phyloP scores from a whole-genome alignment of 2,113 vertebrate species.

The Anguilla japonica region DNA sequence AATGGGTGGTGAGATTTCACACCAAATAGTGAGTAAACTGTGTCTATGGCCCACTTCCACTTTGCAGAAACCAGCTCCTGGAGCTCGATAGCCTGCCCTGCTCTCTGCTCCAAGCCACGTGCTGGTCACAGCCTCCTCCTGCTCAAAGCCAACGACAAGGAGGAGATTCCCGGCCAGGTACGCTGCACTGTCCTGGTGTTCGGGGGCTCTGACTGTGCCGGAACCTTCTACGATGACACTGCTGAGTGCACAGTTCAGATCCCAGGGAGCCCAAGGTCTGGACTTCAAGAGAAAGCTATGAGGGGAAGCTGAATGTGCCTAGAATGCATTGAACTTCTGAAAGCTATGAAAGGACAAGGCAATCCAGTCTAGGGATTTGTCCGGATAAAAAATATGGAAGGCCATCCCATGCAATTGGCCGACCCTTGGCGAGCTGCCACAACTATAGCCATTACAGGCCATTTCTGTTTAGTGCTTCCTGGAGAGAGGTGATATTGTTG shows the following conservation, averaged over 20 bases:
- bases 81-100: conserved; percentile 65
- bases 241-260: conserved; percentile 64
- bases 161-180: conserved; percentile 31
- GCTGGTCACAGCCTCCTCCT: conserved; percentile 77
- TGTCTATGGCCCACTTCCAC: background rate
- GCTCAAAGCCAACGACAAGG: conserved; percentile 46
- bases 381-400: background rate
- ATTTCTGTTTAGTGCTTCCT: background rate
- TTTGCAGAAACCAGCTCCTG: conserved; percentile 75
- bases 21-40: background rate
- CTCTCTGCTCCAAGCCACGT: conserved; percentile 70
- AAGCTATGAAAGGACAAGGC: background rate
- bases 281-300: background rate
- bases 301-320: background rate
- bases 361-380: background rate
- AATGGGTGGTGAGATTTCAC: background rate
- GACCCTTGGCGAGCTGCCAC: too few relatives aligned
- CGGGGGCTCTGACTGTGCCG: conserved; percentile 78
- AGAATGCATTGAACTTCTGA: background rate
- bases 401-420: background rate
- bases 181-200: conserved; percentile 71
- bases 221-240: conserved; percentile 76
- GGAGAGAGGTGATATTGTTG: background rate
- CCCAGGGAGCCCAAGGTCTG: conserved; percentile 32
- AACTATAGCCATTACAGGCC: background rate